Percentiles rank a stretch among this genome's conserved stretches.
These are phyloP conservation scores for Drosophila merina DNA, from an alignment of 2,888 invertebrate species.

Conservation along the genomic window DNA sequence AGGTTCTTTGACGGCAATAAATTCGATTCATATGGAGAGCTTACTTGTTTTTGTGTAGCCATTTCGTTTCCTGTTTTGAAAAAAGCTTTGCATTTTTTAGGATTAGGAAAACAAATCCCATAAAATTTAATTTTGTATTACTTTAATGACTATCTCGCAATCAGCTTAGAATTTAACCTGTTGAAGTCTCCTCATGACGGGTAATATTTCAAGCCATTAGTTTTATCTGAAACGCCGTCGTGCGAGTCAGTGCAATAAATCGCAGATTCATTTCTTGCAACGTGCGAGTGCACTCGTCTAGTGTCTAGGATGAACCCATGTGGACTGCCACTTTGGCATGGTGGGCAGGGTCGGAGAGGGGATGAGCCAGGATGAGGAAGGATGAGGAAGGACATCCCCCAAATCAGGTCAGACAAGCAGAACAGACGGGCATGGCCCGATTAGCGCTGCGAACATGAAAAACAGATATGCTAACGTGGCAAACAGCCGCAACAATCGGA, in stretches of 20 bases:
- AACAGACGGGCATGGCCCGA: slow-evolving; percentile 52
- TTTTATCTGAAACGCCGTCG: background rate
- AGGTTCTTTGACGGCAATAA: background rate
- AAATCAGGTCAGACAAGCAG: slow-evolving; percentile 10
- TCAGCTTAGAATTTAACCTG: background rate
- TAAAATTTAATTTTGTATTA: too few species aligned
- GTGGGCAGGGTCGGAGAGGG: too few species aligned
- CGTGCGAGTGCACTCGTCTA: slow-evolving; percentile 23
- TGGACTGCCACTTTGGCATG: background rate
- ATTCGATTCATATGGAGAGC: background rate
- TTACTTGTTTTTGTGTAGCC: background rate
- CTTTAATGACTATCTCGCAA: background rate
- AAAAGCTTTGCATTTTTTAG: too few species aligned
- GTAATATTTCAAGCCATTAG: background rate
- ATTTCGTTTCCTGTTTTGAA: background rate
- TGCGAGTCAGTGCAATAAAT: slow-evolving; percentile 20
- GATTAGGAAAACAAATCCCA: too few species aligned
- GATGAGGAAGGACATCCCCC: slow-evolving; percentile 3
- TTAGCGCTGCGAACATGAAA: slow-evolving; percentile 73
- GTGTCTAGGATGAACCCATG: slow-evolving; percentile 14
- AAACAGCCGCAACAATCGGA: slow-evolving; percentile 64
- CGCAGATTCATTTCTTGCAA: slow-evolving; percentile 2
- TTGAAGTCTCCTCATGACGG: background rate
- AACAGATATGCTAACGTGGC: slow-evolving; percentile 76
- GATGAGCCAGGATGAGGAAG: background rate